These are phyloP conservation scores for Crotalus viridis DNA, from an alignment of 2,113 vertebrate genomes.

Conservation along the genomic window DNA sequence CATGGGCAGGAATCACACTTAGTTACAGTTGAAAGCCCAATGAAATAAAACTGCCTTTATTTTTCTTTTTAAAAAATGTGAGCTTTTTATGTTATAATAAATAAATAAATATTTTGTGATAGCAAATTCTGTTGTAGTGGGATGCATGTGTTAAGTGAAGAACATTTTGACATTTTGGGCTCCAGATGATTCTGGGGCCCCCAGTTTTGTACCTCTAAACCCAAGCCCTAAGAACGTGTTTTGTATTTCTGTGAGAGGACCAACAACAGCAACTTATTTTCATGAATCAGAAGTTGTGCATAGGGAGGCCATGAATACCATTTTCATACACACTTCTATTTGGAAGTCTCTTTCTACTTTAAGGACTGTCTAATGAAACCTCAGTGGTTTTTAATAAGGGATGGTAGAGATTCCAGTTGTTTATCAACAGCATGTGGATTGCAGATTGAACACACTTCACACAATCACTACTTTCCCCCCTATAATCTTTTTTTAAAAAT, in stretches of 20 bases:
- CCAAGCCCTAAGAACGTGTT: background rate
- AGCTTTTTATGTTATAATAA: background rate
- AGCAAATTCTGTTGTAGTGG: background rate
- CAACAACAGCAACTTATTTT: background rate
- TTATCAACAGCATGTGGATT: background rate
- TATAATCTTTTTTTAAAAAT: background rate
- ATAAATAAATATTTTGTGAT: background rate
- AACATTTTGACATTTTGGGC: background rate
- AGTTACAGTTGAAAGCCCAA: background rate
- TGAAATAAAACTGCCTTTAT: background rate
- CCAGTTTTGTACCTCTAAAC: background rate
- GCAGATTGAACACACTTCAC: background rate
- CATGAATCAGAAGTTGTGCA: background rate
- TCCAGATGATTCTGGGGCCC: background rate
- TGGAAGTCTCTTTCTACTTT: background rate
- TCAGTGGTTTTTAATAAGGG: background rate
- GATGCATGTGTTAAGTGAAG: background rate
- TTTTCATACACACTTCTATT: background rate
- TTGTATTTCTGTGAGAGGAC: background rate
- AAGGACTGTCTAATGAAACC: background rate
- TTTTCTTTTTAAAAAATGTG: background rate
- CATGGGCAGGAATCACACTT: background rate
- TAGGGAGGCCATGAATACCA: background rate
- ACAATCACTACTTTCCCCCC: background rate
- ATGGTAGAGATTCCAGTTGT: background rate